phyloP scores from a whole-genome alignment of 2,113 vertebrate species.

The Chamaea fasciata region DNA sequence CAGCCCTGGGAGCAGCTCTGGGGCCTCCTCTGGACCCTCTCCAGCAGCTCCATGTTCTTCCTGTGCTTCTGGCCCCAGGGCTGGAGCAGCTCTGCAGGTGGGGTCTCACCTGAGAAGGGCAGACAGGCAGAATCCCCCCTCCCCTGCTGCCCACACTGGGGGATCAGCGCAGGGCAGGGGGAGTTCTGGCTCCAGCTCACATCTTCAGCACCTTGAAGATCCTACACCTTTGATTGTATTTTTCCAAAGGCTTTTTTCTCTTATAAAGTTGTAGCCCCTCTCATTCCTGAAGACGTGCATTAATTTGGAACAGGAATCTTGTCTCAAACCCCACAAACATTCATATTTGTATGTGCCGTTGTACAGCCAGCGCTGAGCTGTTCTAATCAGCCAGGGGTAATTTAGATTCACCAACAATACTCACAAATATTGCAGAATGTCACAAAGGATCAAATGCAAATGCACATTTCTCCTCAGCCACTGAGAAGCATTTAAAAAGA shows the following conservation, averaged over 20 bases:
- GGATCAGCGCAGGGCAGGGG: background rate
- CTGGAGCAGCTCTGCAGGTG: background rate
- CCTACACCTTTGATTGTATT: rapidly evolving
- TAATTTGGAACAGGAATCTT: background rate
- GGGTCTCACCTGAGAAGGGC: background rate
- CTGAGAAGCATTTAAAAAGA: background rate
- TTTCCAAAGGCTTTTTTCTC: background rate
- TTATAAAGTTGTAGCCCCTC: background rate
- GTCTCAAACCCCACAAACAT: background rate
- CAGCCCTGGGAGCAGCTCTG: background rate
- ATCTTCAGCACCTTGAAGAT: background rate
- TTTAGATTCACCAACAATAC: background rate
- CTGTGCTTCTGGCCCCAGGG: background rate
- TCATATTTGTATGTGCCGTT: background rate
- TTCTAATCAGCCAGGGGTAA: background rate
- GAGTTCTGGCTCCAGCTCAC: background rate
- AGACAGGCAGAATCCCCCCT: background rate
- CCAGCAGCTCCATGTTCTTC: rapidly evolving
- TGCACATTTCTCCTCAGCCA: background rate
- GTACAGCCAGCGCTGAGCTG: background rate
- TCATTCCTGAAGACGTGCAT: background rate
- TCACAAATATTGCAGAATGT: background rate
- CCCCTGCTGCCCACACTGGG: rapidly evolving
- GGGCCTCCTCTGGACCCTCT: background rate
- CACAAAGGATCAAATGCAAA: background rate